phyloP scores from a whole-genome alignment of 2,888 invertebrate genomes.

The Eupithecia abbreviata region DNA sequence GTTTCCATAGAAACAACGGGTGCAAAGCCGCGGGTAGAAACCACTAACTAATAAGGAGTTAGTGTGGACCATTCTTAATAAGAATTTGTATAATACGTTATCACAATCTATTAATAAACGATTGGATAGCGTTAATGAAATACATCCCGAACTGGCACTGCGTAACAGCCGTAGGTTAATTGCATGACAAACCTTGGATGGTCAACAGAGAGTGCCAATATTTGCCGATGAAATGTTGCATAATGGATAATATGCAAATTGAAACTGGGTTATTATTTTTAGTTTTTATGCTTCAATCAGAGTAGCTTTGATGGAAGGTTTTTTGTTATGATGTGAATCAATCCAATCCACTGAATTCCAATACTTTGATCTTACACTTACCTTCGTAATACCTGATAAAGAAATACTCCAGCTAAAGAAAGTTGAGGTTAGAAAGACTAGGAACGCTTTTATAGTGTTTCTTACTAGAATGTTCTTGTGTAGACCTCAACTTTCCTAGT shows the following conservation, averaged over 20 bases:
- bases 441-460: too few species aligned
- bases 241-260: not conserved
- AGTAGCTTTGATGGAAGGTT: not conserved
- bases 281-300: not conserved
- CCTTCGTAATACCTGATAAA: not conserved
- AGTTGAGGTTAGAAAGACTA: not conserved
- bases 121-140: not conserved
- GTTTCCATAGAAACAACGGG: too few species aligned
- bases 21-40: too few species aligned
- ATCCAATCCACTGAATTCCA: not conserved
- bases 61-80: too few species aligned
- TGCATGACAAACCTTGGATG: not conserved
- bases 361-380: not conserved
- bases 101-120: not conserved
- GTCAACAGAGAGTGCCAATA: not conserved
- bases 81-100: not conserved
- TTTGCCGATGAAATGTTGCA: slow-evolving; percentile 1
- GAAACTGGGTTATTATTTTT: not conserved
- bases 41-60: too few species aligned
- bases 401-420: not conserved
- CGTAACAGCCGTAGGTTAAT: not conserved
- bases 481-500: not conserved
- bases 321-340: not conserved
- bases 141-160: not conserved
- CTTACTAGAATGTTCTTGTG: too few species aligned